Evolutionary conservation across 1,140 invertebrate genomes (phyloP), one percentile per base, ranked within the genome.

Genomic region (Drosophila nasuta): DNA sequence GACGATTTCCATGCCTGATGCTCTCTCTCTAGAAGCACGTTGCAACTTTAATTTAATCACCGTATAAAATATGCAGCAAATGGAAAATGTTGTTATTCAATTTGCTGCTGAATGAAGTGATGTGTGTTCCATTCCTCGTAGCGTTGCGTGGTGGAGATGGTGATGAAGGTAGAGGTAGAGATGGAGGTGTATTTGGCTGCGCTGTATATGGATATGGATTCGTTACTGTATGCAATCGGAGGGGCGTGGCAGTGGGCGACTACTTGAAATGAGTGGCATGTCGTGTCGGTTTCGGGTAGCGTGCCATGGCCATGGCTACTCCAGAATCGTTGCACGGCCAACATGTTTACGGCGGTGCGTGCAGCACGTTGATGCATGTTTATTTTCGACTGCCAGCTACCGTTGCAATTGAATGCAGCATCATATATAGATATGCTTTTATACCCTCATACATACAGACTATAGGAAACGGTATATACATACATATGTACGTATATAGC

Each of bases 21-120:
- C 6, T 49, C 41, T 41, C 41, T 41, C 20, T 25, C 20, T 25
- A 28, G 25, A 67, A 65, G 62, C 62, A 75, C 60, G 79, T 71
- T 71, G 78, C 64, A 86, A 70, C 62, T 86, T 85, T 81, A 75
- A 85, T 86, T 85, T 75, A 86, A 85, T 86, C 82, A 71, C 41
- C 73, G 68, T 71, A 75, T 85, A 80, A 85, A 85, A 81, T 80
- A 72, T 83, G 82, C 70, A 70, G 62, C 66, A 85, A 85, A 85
- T 78, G 82, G 82, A 76, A 78, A 85, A 85, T 85, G 82, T 70
- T 85, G 78, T 86, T 85, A 86, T 85, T 85, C 81, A 85, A 85
- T 86, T 86, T 80, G 66, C 65, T 68, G 82, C 79, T 85, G 81
- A 85, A 85, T 86, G 81, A 69, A 86, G 63, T 85, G 81, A 83